Percentiles rank a stretch among this genome's conserved stretches.
Conservation (phyloP, 2,113 vertebrate genomes). For the Chinchilla lanigera region DNA sequence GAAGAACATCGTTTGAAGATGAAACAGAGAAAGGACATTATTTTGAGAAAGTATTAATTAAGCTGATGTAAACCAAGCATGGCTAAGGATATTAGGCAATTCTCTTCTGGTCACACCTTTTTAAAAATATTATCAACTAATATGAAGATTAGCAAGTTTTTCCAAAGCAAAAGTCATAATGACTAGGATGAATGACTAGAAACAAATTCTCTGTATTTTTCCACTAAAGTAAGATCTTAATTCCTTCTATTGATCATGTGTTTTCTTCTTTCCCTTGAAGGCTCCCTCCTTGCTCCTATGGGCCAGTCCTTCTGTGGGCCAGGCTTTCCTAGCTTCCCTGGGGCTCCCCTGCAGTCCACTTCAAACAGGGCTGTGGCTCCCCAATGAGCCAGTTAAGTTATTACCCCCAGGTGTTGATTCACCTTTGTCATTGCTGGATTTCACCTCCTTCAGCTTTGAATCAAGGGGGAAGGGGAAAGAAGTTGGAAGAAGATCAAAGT, state of each 20-base stretch:
- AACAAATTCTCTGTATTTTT: constrained; percentile 18
- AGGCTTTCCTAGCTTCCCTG: not conserved
- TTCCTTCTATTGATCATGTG: constrained; percentile 64
- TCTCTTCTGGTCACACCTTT: not conserved
- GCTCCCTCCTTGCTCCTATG: not conserved
- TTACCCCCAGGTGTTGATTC: constrained; percentile 61
- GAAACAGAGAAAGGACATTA: not conserved
- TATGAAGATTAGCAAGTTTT: constrained; percentile 24
- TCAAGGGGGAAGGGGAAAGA: not conserved
- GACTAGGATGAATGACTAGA: not conserved
- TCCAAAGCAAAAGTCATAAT: not conserved
- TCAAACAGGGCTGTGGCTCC: constrained; percentile 61
- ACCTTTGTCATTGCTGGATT: constrained; percentile 47
- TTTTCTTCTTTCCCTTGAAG: not conserved
- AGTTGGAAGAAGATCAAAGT: constrained; percentile 75
- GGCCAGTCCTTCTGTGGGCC: not conserved
- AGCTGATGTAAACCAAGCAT: not conserved
- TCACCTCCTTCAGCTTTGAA: constrained; percentile 16
- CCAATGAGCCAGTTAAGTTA: constrained; percentile 61
- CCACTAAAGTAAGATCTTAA: not conserved
- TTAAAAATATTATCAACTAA: not conserved
- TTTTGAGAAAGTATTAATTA: constrained; percentile 40
- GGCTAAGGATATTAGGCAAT: not conserved
- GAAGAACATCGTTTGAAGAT: not conserved
- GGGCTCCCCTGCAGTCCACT: constrained; percentile 60